phyloP scores from a whole-genome alignment of 2,797 vertebrate species.

The Alectoris magna region DNA sequence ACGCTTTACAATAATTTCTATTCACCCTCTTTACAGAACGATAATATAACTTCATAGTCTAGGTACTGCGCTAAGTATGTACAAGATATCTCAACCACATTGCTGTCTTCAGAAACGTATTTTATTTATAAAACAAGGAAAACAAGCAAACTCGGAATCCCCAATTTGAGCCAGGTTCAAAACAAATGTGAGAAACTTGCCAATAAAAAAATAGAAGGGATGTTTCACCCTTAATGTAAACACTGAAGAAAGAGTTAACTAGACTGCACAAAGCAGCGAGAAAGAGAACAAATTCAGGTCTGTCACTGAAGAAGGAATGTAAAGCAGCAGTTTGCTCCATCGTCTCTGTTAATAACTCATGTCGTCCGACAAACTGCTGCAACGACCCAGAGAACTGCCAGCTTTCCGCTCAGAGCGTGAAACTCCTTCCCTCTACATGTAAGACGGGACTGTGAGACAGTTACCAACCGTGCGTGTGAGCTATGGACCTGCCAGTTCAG shows the following conservation, averaged over 20 bases:
- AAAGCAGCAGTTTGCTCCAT: conserved; percentile 41
- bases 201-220: conserved; percentile 22
- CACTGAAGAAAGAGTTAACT: conserved; percentile 58
- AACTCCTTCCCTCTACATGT: not conserved
- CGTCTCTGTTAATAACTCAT: conserved; percentile 23
- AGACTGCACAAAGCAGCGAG: conserved; percentile 51
- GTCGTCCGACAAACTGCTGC: conserved; percentile 5
- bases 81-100: conserved; percentile 71
- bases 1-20: conserved; percentile 80
- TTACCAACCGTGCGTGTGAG: not conserved
- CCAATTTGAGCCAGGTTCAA: conserved; percentile 36
- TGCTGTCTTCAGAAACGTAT: conserved; percentile 76
- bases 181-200: not conserved
- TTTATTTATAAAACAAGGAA: conserved; percentile 35
- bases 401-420: not conserved
- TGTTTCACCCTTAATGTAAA: conserved; percentile 70
- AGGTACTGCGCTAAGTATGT: conserved; percentile 81
- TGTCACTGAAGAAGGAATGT: conserved; percentile 43
- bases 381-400: not conserved
- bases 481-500: not conserved
- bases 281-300: conserved; percentile 35
- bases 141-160: conserved; percentile 47
- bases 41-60: conserved; percentile 79
- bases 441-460: not conserved
- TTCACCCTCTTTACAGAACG: conserved; percentile 81